Evolutionary conservation across 2,113 vertebrate genomes (phyloP).

Genomic region (Cyanistes caeruleus): DNA sequence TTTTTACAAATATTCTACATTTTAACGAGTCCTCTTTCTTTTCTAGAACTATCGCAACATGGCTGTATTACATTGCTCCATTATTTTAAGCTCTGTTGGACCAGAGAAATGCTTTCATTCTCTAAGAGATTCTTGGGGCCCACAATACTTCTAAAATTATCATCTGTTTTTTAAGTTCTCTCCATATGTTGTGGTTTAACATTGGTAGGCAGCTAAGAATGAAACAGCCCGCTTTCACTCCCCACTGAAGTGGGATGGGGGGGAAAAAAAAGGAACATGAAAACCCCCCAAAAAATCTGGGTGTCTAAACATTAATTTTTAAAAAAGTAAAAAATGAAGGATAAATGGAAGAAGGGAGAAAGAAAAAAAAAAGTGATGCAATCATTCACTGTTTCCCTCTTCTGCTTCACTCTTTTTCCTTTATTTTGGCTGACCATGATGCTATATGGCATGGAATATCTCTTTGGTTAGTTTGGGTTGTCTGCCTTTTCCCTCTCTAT

Average conservation of each 20-base stretch:
- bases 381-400: not conserved
- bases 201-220: not conserved
- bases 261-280: not conserved
- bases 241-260: accelerated
- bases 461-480: not conserved
- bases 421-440: not conserved
- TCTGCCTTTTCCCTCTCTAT: not conserved
- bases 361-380: not conserved
- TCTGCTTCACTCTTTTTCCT: not conserved
- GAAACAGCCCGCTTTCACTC: not conserved
- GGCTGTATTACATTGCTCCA: not conserved
- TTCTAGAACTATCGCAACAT: not conserved
- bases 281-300: not conserved
- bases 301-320: not conserved
- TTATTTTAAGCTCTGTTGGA: not conserved
- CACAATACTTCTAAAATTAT: not conserved
- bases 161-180: not conserved
- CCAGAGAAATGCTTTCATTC: not conserved
- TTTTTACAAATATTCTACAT: not conserved
- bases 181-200: not conserved
- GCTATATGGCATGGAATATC: too few relatives aligned
- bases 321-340: not conserved
- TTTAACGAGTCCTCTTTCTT: not conserved
- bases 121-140: not conserved
- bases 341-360: not conserved